Base-by-base conservation (phyloP, 1,140 invertebrate species). In the Andricus grossulariae region DNA sequence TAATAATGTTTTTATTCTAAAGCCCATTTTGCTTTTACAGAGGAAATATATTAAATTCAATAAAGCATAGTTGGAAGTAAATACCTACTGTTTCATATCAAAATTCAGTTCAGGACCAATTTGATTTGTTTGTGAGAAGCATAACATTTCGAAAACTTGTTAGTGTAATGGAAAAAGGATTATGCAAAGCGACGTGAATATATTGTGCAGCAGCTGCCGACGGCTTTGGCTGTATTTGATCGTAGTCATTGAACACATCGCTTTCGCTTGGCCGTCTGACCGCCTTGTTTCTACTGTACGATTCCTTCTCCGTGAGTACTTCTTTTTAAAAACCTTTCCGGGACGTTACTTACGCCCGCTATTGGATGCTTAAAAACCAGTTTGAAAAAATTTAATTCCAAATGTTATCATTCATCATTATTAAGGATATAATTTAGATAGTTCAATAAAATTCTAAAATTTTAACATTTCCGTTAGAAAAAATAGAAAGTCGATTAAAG, bases 101-200 rank as follows among this genome's bases (percentile, higher is more conserved):
- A 4, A n/a, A 66, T 45, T 66, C 4, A 1, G 25, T 66, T 66
- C 21, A 15, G 60, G n/a, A 7, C 32, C 16, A n/a, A 66, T 66
- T 66, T 39, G 60, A 66, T 66, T 66, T 66, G 25, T 66, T 66
- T 66, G 25, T 32, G 15, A 66, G 39, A 66, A 66, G 60, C 39
- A 25, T 32, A 66, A 66, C 25, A 32, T 66, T 66, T 45, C n/a
- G 60, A 66, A 66, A 66, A 66, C 60, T 66, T 66, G 60, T 66
- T 66, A 66, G 60, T 66, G 60, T 66, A 66, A 66, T 66, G 60
- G 60, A 39, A 66, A 66, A 66, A 66, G 60, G 60, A 66, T 66
- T 66, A 39, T 66, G 60, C 60, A 66, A 39, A 66, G 60, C 32
- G 60, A 66, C 12, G 60, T 66, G 60, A 66, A 66, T 66, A 39